Conservation (phyloP, 2,113 vertebrate genomes). For the Anhinga rufa region DNA sequence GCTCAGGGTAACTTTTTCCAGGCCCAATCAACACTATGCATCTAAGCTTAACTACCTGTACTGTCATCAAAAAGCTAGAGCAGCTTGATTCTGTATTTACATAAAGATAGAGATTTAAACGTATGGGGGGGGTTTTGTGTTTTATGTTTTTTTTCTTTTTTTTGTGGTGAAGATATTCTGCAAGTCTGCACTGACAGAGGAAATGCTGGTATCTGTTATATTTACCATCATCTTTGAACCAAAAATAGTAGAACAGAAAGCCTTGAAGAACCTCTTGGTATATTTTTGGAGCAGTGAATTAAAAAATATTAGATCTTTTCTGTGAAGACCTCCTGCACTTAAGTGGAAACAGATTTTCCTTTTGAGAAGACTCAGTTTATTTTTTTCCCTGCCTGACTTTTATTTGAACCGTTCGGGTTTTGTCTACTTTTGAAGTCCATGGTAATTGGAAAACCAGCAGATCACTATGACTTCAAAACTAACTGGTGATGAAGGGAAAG, state of each 20-base stretch:
- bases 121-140: neutral
- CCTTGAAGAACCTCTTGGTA: neutral
- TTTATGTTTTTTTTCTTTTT: neutral
- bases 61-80: neutral
- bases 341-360: constrained; percentile 25
- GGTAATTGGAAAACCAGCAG: neutral
- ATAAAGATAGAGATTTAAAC: neutral
- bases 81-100: neutral
- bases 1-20: neutral
- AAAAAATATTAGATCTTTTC: neutral
- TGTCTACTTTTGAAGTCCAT: neutral
- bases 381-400: neutral
- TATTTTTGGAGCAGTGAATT: constrained; percentile 19
- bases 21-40: neutral
- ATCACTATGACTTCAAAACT: neutral
- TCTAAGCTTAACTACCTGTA: neutral
- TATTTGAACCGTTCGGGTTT: neutral
- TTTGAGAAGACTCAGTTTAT: neutral
- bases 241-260: constrained; percentile 27
- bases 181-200: neutral
- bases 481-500: neutral
- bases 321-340: neutral
- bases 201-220: neutral
- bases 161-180: neutral
- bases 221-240: neutral